These are phyloP conservation scores for Eulithis prunata DNA, from an alignment of 2,888 invertebrate genomes.

Conservation along the genomic window DNA sequence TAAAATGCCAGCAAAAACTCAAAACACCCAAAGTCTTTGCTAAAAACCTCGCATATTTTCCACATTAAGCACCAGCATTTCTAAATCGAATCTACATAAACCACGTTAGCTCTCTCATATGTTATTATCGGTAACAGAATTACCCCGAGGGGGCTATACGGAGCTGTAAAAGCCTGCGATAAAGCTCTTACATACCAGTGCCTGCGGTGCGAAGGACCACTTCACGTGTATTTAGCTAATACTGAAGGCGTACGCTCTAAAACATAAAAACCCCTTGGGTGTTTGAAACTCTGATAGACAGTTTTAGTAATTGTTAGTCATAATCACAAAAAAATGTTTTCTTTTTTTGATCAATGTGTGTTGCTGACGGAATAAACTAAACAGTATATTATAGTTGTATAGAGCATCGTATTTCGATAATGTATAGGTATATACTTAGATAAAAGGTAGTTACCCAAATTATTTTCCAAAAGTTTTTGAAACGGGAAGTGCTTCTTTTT, in stretches of 20 bases:
- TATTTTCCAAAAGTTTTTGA: too few relatives aligned
- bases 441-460: too few relatives aligned
- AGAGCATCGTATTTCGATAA: too few relatives aligned
- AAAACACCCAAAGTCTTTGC: background rate
- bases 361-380: too few relatives aligned
- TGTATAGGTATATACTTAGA: too few relatives aligned
- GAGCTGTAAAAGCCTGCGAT: slow-evolving; percentile 32
- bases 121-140: slow-evolving; percentile 37
- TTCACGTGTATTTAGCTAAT: slow-evolving; percentile 22
- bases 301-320: too few relatives aligned
- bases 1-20: background rate
- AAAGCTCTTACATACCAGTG: slow-evolving; percentile 29
- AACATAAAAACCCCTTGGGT: background rate
- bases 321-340: too few relatives aligned
- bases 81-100: slow-evolving; percentile 37
- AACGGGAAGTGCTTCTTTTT: too few relatives aligned
- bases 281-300: too few relatives aligned
- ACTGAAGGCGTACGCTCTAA: slow-evolving; percentile 9
- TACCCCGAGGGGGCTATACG: slow-evolving; percentile 34
- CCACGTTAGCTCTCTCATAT: slow-evolving; percentile 26
- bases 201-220: slow-evolving; percentile 20
- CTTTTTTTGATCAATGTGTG: too few relatives aligned
- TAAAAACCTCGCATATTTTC: slow-evolving; percentile 11
- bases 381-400: too few relatives aligned
- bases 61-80: slow-evolving; percentile 27